Percentiles rank a stretch among this genome's conserved stretches.
These are phyloP conservation scores for Pocillopora verrucosa DNA, from an alignment of 64 coral and sea anemone species.

Conservation along the genomic window DNA sequence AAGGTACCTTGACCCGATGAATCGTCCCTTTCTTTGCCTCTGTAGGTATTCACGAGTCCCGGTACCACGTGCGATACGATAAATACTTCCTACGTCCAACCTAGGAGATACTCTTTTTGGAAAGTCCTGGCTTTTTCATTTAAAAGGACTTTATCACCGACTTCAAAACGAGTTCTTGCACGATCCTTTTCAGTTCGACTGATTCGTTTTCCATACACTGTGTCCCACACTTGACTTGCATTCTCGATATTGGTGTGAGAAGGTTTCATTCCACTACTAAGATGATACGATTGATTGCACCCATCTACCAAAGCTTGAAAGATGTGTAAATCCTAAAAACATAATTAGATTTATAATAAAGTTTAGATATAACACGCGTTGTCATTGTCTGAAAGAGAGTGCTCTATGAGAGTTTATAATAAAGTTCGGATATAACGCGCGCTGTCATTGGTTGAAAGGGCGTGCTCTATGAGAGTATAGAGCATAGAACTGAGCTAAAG, in stretches of 20 bases:
- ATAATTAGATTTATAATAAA: not conserved
- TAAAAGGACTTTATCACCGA: not conserved
- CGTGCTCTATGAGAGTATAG: too few relatives aligned
- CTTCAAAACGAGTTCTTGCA: not conserved
- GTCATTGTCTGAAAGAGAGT: too few relatives aligned
- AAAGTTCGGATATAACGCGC: too few relatives aligned
- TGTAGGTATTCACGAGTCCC: not conserved
- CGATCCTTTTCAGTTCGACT: not conserved
- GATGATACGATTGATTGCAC: not conserved
- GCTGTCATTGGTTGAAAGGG: too few relatives aligned
- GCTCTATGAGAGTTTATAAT: too few relatives aligned
- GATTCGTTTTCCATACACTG: not conserved
- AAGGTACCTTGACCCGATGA: not conserved
- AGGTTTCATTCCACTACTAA: not conserved
- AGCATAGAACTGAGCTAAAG: too few relatives aligned
- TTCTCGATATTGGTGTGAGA: not conserved
- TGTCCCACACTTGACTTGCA: slow-evolving; percentile 4
- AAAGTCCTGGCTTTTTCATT: not conserved
- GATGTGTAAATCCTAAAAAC: not conserved
- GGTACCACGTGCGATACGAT: not conserved
- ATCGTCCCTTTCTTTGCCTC: not conserved
- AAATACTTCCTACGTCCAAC: slow-evolving; percentile 16
- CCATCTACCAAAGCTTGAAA: not conserved
- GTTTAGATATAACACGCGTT: too few relatives aligned
- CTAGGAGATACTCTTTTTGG: not conserved